These are phyloP conservation scores for Latrodectus hesperus DNA, from an alignment of 2,888 invertebrate species.

Conservation along the genomic window DNA sequence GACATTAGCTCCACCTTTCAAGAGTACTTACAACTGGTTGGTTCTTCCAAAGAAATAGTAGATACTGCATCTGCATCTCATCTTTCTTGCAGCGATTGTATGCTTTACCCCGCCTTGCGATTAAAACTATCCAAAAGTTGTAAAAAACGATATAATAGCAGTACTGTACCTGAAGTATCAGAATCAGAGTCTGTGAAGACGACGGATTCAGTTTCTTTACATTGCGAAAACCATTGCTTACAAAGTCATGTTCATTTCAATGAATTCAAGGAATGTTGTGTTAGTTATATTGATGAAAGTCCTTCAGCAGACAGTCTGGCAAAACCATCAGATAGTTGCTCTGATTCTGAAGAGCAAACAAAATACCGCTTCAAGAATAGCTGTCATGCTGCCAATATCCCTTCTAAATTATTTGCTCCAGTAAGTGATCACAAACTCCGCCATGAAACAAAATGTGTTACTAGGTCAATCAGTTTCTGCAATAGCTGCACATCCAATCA, in stretches of 20 bases:
- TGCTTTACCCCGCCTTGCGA: slow-evolving; percentile 40
- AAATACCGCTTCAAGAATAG: too few relatives aligned
- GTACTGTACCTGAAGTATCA: slow-evolving; percentile 44
- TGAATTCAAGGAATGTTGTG: slow-evolving; percentile 67
- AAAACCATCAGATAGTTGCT: slow-evolving; percentile 36
- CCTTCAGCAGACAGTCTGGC: slow-evolving; percentile 53
- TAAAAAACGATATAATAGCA: slow-evolving; percentile 51
- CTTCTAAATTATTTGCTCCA: not conserved
- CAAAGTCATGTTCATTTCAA: slow-evolving; percentile 53
- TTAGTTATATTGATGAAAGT: slow-evolving; percentile 68
- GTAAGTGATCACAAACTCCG: slow-evolving; percentile 15
- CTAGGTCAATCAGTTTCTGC: slow-evolving; percentile 60
- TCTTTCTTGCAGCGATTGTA: slow-evolving; percentile 23
- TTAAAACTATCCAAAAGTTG: slow-evolving; percentile 44
- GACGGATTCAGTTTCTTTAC: slow-evolving; percentile 33
- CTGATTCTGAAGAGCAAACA: slow-evolving; percentile 42
- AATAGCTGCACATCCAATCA: slow-evolving; percentile 62
- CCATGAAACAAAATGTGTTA: slow-evolving; percentile 46
- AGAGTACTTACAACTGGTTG: slow-evolving; percentile 48
- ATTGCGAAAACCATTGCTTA: slow-evolving; percentile 47
- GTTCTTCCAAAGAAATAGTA: slow-evolving; percentile 34
- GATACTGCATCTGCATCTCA: slow-evolving; percentile 38
- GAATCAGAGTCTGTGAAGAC: slow-evolving; percentile 42
- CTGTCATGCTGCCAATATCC: not conserved
- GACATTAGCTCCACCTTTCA: slow-evolving; percentile 42